Conservation (phyloP, 2,888 invertebrate species). For the Hydrotaea diabolus region DNA sequence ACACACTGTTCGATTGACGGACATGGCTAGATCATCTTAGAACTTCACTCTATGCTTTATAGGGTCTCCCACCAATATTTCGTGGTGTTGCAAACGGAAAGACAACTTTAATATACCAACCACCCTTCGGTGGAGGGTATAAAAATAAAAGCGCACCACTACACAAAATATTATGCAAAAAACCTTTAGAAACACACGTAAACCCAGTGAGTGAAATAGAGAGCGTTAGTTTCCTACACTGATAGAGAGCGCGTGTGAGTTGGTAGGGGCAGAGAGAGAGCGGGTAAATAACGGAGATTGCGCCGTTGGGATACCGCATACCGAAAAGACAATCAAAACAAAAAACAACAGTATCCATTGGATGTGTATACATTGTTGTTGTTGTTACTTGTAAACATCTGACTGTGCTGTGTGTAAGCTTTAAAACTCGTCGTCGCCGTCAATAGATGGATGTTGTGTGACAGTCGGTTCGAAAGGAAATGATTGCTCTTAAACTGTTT, state of each 20-base stretch:
- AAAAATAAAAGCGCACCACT: too few species aligned
- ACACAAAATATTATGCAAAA: slow-evolving; percentile 35
- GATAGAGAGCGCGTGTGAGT: not conserved
- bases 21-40: too few species aligned
- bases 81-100: too few species aligned
- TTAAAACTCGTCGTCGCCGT: slow-evolving; percentile 45
- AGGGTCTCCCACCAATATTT: too few species aligned
- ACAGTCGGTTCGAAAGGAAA: slow-evolving; percentile 17
- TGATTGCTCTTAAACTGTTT: not conserved
- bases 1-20: too few species aligned
- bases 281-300: slow-evolving; percentile 65
- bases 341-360: slow-evolving; percentile 36
- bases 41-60: too few species aligned
- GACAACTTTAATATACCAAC: too few species aligned
- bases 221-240: not conserved
- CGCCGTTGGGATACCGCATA: slow-evolving; percentile 66
- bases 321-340: slow-evolving; percentile 58
- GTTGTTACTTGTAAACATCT: slow-evolving; percentile 38
- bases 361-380: slow-evolving; percentile 15
- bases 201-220: not conserved
- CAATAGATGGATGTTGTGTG: slow-evolving; percentile 8
- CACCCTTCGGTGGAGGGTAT: too few species aligned
- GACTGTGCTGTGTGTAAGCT: slow-evolving; percentile 49
- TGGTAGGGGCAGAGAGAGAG: not conserved
- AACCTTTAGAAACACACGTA: not conserved